Base-by-base conservation (phyloP, 2,797 vertebrate species). In the Microctenopoma lineatum region DNA sequence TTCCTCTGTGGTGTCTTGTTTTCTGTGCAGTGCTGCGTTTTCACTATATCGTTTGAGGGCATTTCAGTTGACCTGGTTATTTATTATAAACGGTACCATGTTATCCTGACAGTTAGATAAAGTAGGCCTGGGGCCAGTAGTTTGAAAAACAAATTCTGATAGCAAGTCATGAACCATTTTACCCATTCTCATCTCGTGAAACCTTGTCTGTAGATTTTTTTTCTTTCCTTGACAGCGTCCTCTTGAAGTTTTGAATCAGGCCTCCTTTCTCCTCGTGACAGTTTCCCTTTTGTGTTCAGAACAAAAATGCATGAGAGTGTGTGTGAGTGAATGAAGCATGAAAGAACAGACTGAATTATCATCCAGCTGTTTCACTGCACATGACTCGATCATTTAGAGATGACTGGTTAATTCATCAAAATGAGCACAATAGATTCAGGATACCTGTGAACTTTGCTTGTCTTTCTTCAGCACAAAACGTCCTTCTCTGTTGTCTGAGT, bases 211-310 rank as follows among this genome's bases (percentile, higher is more conserved):
- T 1, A 0, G 32, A 59, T 54, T 70, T 91, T 64, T 96, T 97
- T 34, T 96, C 96, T 84, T 97, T 98, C 87, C 94, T 96, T 10
- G 97, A 98, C 41, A 98, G 90, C 0, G 96, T 97, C 67, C 96
- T 92, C 79, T 94, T 97, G 79, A 98, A 97, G 88, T 93, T 96
- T 87, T 97, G 95, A 59, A 98, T 96, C 29, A 98, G 86, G 5
- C 96, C 94, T 78, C 94, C 95, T 58, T 95, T 97, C 66, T 97
- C 96, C 81, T 95, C 94, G 1, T 91, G 69, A 21, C 61, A 47
- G 70, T 59, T 89, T 59, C 81, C 80, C 89, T 91, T 79, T 45
- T 60, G 86, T 34, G 34, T 66, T 72, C 3, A 74, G 68, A 0
- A 67, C 16, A 73, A 67, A 27, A 57, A 11, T 42, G 7, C 2